Evolutionary conservation across 2,113 vertebrate genomes (phyloP), one percentile per base, ranked within the genome.

Genomic region (Rutilus rutilus): DNA sequence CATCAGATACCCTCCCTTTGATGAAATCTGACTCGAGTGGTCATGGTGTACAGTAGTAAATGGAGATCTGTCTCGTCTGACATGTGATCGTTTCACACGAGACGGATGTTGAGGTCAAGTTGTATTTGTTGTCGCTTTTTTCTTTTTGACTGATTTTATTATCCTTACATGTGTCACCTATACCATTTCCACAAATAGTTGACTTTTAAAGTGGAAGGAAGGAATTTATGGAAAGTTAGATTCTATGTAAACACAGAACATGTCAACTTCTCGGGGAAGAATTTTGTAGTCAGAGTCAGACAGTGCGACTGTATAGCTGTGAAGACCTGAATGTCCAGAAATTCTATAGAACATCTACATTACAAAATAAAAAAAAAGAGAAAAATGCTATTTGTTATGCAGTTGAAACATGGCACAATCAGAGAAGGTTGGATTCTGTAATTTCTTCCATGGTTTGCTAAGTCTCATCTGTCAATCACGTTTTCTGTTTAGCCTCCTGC

Each of bases 401-500:
- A 52, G 33, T 42, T 52, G n/a, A 75, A 65, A 42, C 65, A 80
- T 50, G 25, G 21, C 33, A 69, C 59, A 71, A 15, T 81, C 50
- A 21, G 74, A 90, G 39, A 88, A 54, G 25, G 69, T 33, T 47
- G 33, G 30, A 47, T 78, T 75, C 60, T 62, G 79, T 78, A 6
- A 45, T 85, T 78, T 84, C 86, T 78, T 86, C 25, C 21, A 74
- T 54, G 17, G 11, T 45, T 59, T 82, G 47, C 77, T 62, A 76
- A 67, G 30, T 81, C 83, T 67, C 67, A 42, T 80, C 74, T 78
- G 25, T 84, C 76, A 30, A 42, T 82, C 77, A 2, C n/a, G 82
- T 42, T 62, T 52, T 90, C 47, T 52, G 39, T 84, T 85, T 80
- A 87, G 52, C 25, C 76, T 69, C 71, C 81, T 81, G 76, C 76